Percentiles rank a stretch among this genome's conserved stretches.
phyloP scores from a whole-genome alignment of 2,113 vertebrate genomes.

The Dissostichus mawsoni region DNA sequence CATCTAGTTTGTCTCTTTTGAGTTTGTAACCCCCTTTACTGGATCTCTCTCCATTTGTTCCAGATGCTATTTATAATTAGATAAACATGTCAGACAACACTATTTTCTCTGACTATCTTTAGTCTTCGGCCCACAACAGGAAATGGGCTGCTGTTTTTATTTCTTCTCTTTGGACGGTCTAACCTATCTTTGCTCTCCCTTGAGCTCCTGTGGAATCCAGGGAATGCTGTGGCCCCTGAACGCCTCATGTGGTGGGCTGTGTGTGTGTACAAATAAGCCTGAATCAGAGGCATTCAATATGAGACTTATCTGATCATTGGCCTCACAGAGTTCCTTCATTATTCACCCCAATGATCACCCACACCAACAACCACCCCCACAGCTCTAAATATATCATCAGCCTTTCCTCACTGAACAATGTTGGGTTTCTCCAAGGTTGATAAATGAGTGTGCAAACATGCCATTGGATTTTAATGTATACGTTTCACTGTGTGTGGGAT shows the following conservation, averaged over 20 bases:
- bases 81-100: constrained; percentile 44
- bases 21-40: background rate
- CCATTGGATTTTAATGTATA: constrained; percentile 44
- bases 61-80: constrained; percentile 37
- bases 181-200: constrained; percentile 57
- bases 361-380: background rate
- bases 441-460: constrained; percentile 46
- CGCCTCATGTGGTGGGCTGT: constrained; percentile 35
- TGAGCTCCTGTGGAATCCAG: constrained; percentile 71
- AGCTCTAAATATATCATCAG: constrained; percentile 29
- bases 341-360: constrained; percentile 24
- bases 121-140: constrained; percentile 49
- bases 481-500: constrained; percentile 39
- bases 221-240: constrained; percentile 70
- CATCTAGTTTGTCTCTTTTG: background rate
- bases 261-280: constrained; percentile 50
- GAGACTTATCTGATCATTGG: constrained; percentile 62
- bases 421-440: constrained; percentile 33
- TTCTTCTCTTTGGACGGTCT: constrained; percentile 55
- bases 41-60: background rate
- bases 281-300: constrained; percentile 65
- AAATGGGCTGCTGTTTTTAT: constrained; percentile 56
- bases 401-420: constrained; percentile 41
- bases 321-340: constrained; percentile 47
- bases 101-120: constrained; percentile 60